Evolutionary conservation across 2,888 invertebrate genomes (phyloP).

Genomic region (Eubasilissa splendida): DNA sequence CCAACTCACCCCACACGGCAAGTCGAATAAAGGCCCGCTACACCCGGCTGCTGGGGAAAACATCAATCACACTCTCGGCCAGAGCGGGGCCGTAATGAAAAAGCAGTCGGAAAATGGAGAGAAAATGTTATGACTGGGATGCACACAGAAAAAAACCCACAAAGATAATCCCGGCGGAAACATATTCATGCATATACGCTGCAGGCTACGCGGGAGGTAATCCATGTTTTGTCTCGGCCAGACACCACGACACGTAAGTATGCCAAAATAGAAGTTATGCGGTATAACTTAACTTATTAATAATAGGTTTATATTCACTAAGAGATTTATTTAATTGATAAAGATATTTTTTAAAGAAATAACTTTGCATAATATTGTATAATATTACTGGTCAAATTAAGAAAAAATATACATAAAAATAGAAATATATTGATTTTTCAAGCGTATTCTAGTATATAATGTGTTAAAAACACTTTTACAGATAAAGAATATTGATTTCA

Average conservation of each 20-base stretch:
- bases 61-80: slow-evolving; percentile 56
- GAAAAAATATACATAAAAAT: too few species aligned
- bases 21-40: not conserved
- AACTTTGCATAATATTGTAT: too few species aligned
- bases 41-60: slow-evolving; percentile 25
- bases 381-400: too few species aligned
- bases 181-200: slow-evolving; percentile 23
- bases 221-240: slow-evolving; percentile 47
- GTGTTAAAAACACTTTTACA: too few species aligned
- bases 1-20: not conserved
- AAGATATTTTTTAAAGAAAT: too few species aligned
- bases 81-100: slow-evolving; percentile 50
- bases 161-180: slow-evolving; percentile 44
- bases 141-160: slow-evolving; percentile 47
- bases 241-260: not conserved
- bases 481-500: too few species aligned
- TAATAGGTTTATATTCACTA: not conserved
- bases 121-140: slow-evolving; percentile 49
- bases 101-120: slow-evolving; percentile 54
- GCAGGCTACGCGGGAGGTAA: slow-evolving; percentile 35
- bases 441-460: too few species aligned
- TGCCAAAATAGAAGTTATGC: too few species aligned
- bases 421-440: too few species aligned
- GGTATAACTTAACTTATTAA: not conserved
- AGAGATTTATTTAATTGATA: not conserved